Evolutionary conservation across 2,113 vertebrate species (phyloP), one percentile per base, ranked within the genome.

Genomic region (Oplegnathus fasciatus): DNA sequence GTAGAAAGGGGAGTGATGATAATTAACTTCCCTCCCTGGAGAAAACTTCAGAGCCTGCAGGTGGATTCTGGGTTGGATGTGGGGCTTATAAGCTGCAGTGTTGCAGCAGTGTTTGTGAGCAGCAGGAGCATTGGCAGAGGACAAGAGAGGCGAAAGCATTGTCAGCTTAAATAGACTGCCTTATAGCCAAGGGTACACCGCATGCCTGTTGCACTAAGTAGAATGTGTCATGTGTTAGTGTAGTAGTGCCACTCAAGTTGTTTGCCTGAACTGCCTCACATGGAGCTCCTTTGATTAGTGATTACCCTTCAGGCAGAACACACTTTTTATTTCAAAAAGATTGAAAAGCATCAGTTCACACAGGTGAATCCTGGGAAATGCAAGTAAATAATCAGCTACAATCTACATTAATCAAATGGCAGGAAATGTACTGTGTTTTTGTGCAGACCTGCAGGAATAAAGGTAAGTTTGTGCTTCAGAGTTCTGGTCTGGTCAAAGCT

Each of bases 401-500:
- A 34, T 30, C 40, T 44, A 58, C 26, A 69, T 46, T 34, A 70
- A 75, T 69, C 32, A 44, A 42, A 61, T 34, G 9, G 9, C 32
- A 68, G 40, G 7, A 67, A 34, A 55, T 44, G 67, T 28, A 52
- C 42, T 22, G 34, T 55, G 30, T 67, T 58, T 57, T 2, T 55
- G 42, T 11, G 2, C 14, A 57, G 60, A 9, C 24, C 58, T 18
- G 10, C 46, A 75, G 26, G 30, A 70, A 26, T 81, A 62, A 58
- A 65, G 20, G 64, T 76, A 18, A 20, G 44, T 65, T 24, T 68
- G 52, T 65, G 32, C 55, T 68, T 32, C 48, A 62, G 52, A 76
- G 42, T 17, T 57, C 42, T 66, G 52, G 24, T 60, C n/a, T 44
- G 76, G 60, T 83, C 26, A 82, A 80, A 48, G 28, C 34, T 66